Conservation (phyloP, 53 echinoderm and acorn worm species). For the Holothuria leucospilota region DNA sequence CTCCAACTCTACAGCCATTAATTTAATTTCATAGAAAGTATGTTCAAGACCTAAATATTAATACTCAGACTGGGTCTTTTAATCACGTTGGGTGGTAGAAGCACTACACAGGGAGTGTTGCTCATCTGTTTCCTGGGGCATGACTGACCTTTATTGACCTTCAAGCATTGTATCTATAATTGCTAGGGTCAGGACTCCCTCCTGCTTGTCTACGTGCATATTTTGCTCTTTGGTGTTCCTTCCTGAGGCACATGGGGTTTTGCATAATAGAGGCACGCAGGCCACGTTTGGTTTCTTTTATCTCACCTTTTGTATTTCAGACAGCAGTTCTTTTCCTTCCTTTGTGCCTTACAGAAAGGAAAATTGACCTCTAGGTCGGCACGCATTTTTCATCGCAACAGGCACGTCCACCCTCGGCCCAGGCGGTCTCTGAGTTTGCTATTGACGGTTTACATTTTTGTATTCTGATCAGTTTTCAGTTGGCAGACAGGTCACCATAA, state of each 20-base stretch:
- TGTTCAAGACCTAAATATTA: too few species aligned
- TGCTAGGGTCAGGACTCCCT: constrained; percentile 37
- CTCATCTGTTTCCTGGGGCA: constrained; percentile 21
- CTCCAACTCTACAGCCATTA: too few species aligned
- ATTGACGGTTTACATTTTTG: constrained; percentile 10
- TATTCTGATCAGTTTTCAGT: constrained; percentile 9
- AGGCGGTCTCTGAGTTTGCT: constrained; percentile 25
- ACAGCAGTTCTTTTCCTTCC: constrained; percentile 27
- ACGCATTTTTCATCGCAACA: constrained; percentile 42
- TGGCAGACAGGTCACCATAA: constrained; percentile 28
- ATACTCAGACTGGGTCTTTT: too few species aligned
- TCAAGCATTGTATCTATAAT: constrained; percentile 42
- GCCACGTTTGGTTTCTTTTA: constrained; percentile 15
- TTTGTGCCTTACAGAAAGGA: constrained; percentile 45
- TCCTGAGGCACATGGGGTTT: constrained; percentile 44
- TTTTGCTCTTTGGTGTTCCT: constrained; percentile 13
- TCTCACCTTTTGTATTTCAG: constrained; percentile 4
- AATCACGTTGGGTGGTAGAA: constrained; percentile 11
- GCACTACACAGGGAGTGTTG: constrained; percentile 40
- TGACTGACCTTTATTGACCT: constrained; percentile 41
- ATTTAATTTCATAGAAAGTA: too few species aligned
- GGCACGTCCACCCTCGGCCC: constrained; percentile 41
- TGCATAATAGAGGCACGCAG: constrained; percentile 35
- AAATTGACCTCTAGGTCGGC: constrained; percentile 35
- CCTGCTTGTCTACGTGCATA: constrained; percentile 32